Conservation (phyloP, 2,888 invertebrate species). For the Choristoneura rosaceana region DNA sequence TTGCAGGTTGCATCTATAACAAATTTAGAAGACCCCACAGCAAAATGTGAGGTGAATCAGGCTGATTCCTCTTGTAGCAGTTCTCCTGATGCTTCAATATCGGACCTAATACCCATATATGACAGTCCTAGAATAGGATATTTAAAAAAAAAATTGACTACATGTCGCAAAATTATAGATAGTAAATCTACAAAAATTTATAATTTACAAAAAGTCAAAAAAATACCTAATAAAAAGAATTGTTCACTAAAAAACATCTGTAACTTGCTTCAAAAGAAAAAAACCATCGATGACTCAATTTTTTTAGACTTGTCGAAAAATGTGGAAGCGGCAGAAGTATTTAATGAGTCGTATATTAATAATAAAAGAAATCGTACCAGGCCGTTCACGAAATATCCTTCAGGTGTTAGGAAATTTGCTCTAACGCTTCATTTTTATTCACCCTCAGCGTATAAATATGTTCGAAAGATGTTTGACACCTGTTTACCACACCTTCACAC, state of each 20-base stretch:
- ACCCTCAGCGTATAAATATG: not conserved
- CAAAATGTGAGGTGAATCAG: no score
- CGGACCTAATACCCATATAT: no score
- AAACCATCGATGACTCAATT: not conserved
- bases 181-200: no score
- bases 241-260: slow-evolving; percentile 1
- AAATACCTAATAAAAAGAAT: not conserved
- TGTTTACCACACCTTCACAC: not conserved
- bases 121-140: no score
- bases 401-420: slow-evolving; percentile 1
- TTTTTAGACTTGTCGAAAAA: not conserved
- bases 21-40: no score
- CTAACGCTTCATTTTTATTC: slow-evolving; percentile 6
- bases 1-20: no score
- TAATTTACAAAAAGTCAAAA: not conserved
- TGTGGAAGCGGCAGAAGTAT: not conserved
- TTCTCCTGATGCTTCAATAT: no score
- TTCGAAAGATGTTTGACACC: not conserved
- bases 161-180: no score
- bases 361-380: not conserved
- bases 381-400: not conserved
- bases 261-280: slow-evolving; percentile 1
- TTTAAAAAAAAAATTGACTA: no score
- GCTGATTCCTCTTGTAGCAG: no score
- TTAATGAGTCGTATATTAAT: not conserved